These are phyloP conservation scores for Folsomia manolachei DNA, from an alignment of 2,888 invertebrate species.

Conservation along the genomic window DNA sequence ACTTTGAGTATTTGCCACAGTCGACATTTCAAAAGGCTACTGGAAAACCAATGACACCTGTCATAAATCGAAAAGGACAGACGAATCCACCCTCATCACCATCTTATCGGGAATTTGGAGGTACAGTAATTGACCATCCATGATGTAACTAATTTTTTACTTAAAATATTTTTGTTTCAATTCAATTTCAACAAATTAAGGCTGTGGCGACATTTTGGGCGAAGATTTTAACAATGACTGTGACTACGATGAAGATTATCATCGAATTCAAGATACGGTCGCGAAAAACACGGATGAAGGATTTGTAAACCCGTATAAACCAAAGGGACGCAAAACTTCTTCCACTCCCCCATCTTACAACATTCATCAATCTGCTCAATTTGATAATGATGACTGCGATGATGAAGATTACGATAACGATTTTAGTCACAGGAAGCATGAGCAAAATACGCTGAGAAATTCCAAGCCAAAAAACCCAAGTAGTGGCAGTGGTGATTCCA, in stretches of 20 bases:
- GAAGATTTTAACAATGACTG: background rate
- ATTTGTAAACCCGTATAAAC: constrained; percentile 4
- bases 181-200: background rate
- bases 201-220: background rate
- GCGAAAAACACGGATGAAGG: background rate
- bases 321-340: constrained; percentile 6
- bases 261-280: background rate
- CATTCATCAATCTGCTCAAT: background rate
- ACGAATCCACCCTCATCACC: background rate
- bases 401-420: constrained; percentile 16
- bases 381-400: background rate
- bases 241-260: background rate
- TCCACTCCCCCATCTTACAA: background rate
- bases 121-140: too few relatives aligned
- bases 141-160: too few relatives aligned
- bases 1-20: background rate
- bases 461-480: too few relatives aligned
- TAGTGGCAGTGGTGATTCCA: too few relatives aligned
- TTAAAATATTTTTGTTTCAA: too few relatives aligned
- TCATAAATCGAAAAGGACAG: background rate
- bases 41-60: background rate
- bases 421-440: too few relatives aligned
- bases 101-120: background rate
- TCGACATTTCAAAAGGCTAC: background rate
- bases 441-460: too few relatives aligned